phyloP scores from a whole-genome alignment of 2,888 invertebrate species.

The Cyaniris semiargus region DNA sequence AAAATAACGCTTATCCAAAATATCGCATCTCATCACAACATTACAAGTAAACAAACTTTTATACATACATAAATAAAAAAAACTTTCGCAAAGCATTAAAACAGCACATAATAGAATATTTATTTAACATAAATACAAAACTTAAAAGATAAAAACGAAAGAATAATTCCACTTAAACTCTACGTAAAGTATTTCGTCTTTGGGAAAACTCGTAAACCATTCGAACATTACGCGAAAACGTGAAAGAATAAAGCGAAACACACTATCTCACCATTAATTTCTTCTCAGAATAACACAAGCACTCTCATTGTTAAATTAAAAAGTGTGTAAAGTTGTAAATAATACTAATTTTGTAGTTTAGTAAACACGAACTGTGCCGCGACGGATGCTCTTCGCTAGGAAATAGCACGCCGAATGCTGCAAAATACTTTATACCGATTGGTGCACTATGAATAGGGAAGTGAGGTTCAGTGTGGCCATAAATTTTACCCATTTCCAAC shows the following conservation, averaged over 20 bases:
- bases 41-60: conserved; percentile 20
- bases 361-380: conserved; percentile 2
- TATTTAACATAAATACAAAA: neutral
- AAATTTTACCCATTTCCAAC: neutral
- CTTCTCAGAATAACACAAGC: conserved; percentile 10
- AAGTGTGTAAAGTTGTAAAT: conserved; percentile 13
- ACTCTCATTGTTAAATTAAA: conserved; percentile 17
- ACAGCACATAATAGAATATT: neutral
- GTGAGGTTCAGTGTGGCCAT: conserved; percentile 18
- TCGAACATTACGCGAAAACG: conserved; percentile 19
- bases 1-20: neutral
- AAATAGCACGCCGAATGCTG: conserved; percentile 26
- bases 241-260: conserved; percentile 9
- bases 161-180: conserved; percentile 23
- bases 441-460: conserved; percentile 19
- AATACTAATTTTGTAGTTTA: conserved; percentile 4
- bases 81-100: neutral
- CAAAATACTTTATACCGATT: conserved; percentile 26
- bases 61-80: neutral
- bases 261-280: conserved; percentile 15
- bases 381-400: neutral
- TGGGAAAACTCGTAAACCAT: conserved; percentile 31
- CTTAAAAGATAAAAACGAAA: neutral
- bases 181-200: conserved; percentile 28
- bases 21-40: neutral